phyloP scores from a whole-genome alignment of 2,113 vertebrate genomes.

The Dipodomys spectabilis region DNA sequence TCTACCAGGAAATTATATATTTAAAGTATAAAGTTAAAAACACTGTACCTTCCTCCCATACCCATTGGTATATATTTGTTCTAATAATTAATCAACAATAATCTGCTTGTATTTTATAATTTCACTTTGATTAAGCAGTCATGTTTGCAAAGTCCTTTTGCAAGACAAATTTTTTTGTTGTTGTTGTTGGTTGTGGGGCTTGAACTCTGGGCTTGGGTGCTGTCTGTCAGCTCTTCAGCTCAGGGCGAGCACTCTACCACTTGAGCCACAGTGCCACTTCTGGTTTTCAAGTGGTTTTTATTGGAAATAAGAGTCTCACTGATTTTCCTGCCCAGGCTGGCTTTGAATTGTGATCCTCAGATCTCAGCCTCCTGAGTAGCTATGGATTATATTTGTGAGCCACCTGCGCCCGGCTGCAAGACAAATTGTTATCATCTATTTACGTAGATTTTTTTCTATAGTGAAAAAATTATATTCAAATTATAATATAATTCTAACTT shows the following conservation, averaged over 20 bases:
- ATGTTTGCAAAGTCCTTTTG: constrained; percentile 2
- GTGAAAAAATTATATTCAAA: not conserved
- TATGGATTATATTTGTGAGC: too few species aligned
- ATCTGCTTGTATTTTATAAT: not conserved
- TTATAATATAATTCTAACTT: not conserved
- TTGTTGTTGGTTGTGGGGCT: not conserved
- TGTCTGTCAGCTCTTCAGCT: too few species aligned
- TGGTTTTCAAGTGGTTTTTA: too few species aligned
- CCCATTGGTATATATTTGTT: not conserved
- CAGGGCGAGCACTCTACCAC: too few species aligned
- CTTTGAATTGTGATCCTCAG: too few species aligned
- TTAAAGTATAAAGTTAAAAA: not conserved
- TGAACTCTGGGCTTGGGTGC: not conserved
- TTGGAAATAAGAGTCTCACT: too few species aligned
- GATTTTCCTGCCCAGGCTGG: too few species aligned
- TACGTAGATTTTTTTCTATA: not conserved
- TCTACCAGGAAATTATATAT: not conserved
- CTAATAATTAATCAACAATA: not conserved
- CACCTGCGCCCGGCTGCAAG: not conserved
- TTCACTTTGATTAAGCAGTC: not conserved
- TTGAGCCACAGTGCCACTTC: too few species aligned
- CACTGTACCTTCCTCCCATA: too few species aligned
- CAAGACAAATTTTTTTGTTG: not conserved
- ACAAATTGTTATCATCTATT: not conserved
- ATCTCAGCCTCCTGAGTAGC: too few species aligned